These are phyloP conservation scores for Nematostella vectensis DNA, from an alignment of 92 coral and sea anemone species.

Conservation along the genomic window DNA sequence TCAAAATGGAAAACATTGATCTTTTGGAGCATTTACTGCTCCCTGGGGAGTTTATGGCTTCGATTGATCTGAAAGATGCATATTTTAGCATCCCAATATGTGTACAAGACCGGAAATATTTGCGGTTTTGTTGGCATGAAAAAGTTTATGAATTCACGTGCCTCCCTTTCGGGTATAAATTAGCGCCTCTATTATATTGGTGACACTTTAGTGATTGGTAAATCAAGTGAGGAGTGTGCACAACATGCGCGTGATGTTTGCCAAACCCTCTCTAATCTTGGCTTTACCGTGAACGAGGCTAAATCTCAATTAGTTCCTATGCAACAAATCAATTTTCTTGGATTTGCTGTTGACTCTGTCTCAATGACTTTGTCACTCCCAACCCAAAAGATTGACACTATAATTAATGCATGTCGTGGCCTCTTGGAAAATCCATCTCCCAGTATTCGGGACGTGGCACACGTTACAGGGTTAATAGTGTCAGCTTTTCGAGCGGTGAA, in stretches of 20 bases:
- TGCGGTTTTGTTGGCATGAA: constrained; percentile 30
- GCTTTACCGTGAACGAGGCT: constrained; percentile 13
- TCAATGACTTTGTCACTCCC: constrained; percentile 36
- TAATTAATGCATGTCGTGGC: not conserved
- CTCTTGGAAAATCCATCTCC: constrained; percentile 4
- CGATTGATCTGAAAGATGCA: constrained; percentile 2
- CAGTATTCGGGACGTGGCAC: constrained; percentile 33
- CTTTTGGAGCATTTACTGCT: not conserved
- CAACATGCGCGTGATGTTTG: constrained; percentile 6
- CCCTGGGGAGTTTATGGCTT: constrained; percentile 3
- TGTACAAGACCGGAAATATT: constrained; percentile 17
- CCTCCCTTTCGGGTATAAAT: constrained; percentile 39
- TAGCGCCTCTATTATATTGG: constrained; percentile 38
- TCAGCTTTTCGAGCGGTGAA: constrained; percentile 40
- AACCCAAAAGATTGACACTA: constrained; percentile 15
- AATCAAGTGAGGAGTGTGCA: constrained; percentile 11
- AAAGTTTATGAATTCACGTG: constrained; percentile 29
- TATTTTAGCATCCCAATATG: constrained; percentile 2
- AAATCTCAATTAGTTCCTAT: constrained; percentile 34
- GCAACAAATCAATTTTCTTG: constrained; percentile 14
- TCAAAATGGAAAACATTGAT: constrained; percentile 5
- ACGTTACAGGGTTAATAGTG: constrained; percentile 33
- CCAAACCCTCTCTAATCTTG: constrained; percentile 8
- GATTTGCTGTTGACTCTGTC: constrained; percentile 31
- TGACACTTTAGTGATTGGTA: constrained; percentile 24